These are phyloP conservation scores for Rhodeus uyekii DNA, from an alignment of 2,797 vertebrate species.

Conservation along the genomic window DNA sequence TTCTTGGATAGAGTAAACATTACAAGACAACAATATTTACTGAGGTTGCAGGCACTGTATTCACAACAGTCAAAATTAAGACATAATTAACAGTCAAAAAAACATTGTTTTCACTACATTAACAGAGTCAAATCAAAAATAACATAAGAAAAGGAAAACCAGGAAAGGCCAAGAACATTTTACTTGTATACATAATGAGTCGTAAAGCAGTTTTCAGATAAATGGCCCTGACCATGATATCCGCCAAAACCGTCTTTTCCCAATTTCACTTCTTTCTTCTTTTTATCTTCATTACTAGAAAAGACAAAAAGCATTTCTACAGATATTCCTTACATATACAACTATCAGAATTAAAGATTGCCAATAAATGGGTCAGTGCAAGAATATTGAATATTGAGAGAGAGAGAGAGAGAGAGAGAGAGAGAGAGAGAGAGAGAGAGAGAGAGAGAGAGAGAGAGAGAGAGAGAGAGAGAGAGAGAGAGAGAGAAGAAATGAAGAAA, in stretches of 20 bases:
- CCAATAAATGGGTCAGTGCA: background rate
- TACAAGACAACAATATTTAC: conserved; percentile 26
- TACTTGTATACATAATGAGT: background rate
- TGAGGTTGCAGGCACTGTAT: conserved; percentile 15
- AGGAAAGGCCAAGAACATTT: background rate
- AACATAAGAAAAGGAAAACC: background rate
- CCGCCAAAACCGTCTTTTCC: background rate
- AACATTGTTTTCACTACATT: background rate
- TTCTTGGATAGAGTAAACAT: conserved; percentile 21
- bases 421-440: background rate
- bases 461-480: background rate
- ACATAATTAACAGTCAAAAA: background rate
- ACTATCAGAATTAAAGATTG: background rate
- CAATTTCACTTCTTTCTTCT: background rate
- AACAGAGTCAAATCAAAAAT: background rate
- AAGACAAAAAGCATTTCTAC: background rate
- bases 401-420: background rate
- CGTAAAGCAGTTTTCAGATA: background rate
- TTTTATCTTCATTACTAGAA: conserved; percentile 24
- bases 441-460: background rate
- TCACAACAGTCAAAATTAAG: conserved; percentile 14
- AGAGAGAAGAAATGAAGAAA: background rate
- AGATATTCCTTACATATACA: background rate
- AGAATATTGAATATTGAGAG: background rate
- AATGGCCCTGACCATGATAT: background rate